Percentiles rank a stretch among this genome's conserved stretches.
Evolutionary conservation across 2,113 vertebrate species (phyloP).

Genomic region (Menura novaehollandiae): DNA sequence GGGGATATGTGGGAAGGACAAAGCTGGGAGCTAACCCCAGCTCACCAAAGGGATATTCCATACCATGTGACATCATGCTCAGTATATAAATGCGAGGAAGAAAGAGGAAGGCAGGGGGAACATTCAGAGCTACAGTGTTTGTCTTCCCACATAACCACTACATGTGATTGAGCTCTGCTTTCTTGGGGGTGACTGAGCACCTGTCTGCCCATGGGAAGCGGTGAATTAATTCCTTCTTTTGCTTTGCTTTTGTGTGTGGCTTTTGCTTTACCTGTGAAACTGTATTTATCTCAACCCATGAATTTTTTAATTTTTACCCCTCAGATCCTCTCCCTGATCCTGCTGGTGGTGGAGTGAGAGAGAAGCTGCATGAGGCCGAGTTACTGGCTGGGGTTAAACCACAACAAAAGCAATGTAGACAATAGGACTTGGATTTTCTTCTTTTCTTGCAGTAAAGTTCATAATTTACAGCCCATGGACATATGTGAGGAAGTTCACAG

Average conservation of each 20-base stretch:
- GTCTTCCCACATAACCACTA: neutral
- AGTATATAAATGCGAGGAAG: neutral
- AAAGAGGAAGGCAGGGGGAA: neutral
- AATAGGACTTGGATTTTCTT: neutral
- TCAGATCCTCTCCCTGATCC: neutral
- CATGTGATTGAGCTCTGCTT: neutral
- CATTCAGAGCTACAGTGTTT: neutral
- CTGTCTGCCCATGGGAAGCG: neutral
- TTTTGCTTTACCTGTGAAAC: neutral
- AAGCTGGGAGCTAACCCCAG: neutral
- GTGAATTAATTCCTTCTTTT: neutral
- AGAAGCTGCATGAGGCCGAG: neutral
- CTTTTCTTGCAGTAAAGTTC: neutral
- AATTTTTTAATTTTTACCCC: neutral
- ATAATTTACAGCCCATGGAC: neutral
- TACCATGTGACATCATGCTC: neutral
- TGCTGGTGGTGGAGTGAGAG: neutral
- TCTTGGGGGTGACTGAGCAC: neutral
- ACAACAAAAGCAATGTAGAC: neutral
- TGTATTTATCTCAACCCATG: neutral
- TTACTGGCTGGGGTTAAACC: neutral
- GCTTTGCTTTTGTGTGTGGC: neutral
- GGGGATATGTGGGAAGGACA: neutral
- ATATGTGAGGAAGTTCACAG: neutral
- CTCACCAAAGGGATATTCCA: neutral